These are phyloP conservation scores for Elysia crispata DNA, from an alignment of 2,888 invertebrate genomes.

Conservation along the genomic window DNA sequence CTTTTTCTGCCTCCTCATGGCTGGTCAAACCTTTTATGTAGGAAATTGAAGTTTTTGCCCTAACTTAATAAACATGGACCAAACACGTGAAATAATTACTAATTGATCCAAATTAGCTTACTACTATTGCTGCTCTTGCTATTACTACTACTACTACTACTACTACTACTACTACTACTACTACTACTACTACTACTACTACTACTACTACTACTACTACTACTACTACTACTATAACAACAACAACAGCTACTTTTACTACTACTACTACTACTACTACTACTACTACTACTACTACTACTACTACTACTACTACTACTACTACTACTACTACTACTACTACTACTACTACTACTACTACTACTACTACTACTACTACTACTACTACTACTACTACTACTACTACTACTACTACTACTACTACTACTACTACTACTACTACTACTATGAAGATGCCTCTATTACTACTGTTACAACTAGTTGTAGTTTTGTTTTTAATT, in stretches of 20 bases:
- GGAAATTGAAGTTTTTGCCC: no score
- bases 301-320: slow-evolving; percentile 24
- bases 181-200: background rate
- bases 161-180: slow-evolving; percentile 24
- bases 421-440: slow-evolving; percentile 12
- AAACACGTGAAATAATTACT: no score
- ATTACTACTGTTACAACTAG: background rate
- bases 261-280: no score
- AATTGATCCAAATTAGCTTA: no score
- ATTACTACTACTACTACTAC: slow-evolving; percentile 1
- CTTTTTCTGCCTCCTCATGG: no score
- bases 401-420: background rate
- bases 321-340: slow-evolving; percentile 26
- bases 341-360: slow-evolving; percentile 11
- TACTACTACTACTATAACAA: slow-evolving; percentile 20
- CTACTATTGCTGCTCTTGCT: slow-evolving; percentile 16
- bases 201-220: background rate
- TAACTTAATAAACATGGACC: no score
- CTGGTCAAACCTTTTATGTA: no score
- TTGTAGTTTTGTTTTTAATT: no score
- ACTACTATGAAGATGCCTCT: no score
- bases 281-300: slow-evolving; percentile 41
- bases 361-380: slow-evolving; percentile 24
- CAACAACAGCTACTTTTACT: no score
- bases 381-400: background rate